Base-by-base conservation (phyloP, 1,140 invertebrate genomes). In the Pseudomyrmex gracilis region DNA sequence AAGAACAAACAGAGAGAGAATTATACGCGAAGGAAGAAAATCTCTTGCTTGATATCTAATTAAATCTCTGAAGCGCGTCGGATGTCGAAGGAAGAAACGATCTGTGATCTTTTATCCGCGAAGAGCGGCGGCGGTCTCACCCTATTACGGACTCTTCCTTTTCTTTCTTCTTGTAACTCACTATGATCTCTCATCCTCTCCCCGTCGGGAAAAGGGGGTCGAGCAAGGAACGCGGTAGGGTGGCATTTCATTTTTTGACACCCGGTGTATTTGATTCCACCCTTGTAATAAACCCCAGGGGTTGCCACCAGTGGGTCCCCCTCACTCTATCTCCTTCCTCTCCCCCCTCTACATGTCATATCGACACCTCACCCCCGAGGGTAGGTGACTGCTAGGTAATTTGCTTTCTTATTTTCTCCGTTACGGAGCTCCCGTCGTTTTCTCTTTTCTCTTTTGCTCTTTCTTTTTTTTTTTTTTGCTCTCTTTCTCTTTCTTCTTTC, bases 241-340 rank as follows among this genome's bases (percentile, higher is more conserved):
- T 89, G 91, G 87, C 90, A 90, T 94, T 94, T 94, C 93, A 94
- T 94, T 94, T 94, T 94, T 94, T 94, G 94, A 94, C 94, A 94
- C 94, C 94, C 94, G 93, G 93, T 94, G 93, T 94, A 94, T 94
- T 94, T 94, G 94, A 94, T 94, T 94, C 93, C 92, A 93, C 93
- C 93, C 93, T 93, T 94, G 94, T 94, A 94, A 94, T 94, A 94
- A 94, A 94, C 93, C 93, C 93, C 92, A 91, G 91, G 92, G 92
- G 92, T 91, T 90, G 87, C 85, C 82, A 89, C 82, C 85, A 85
- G 83, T 85, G 61, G 84, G 70, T 89, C 85, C 86, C 76, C 10
- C 64, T 8, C 12, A 57, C 73, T 64, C 58, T 53, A 57, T 57
- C 53, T 71, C 67, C 87, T 86, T 76, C 82, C 74, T 55, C 66